Conservation (phyloP, 2,113 vertebrate species). For the Mixornis gularis region DNA sequence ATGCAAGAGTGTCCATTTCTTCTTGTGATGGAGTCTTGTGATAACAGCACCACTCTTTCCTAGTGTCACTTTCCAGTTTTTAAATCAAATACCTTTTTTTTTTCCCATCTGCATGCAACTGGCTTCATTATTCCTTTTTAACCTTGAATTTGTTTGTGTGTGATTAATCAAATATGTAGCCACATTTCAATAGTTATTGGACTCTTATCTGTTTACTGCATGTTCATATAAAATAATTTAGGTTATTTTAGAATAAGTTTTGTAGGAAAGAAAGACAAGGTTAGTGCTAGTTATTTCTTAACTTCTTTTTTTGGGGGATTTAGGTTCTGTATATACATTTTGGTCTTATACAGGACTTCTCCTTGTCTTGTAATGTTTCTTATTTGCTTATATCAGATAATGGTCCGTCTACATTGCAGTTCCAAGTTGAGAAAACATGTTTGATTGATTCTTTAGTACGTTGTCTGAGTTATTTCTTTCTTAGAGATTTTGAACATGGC, state of each 20-base stretch:
- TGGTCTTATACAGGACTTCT: background rate
- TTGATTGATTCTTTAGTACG: background rate
- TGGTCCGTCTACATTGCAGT: background rate
- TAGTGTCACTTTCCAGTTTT: background rate
- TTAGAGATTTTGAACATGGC: background rate
- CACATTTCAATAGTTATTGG: background rate
- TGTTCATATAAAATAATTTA: background rate
- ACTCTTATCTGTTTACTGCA: background rate
- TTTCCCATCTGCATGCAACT: background rate
- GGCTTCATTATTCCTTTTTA: background rate
- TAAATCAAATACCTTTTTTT: background rate
- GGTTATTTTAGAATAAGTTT: background rate
- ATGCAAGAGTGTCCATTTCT: background rate
- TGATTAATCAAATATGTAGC: background rate
- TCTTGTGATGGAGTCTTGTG: background rate
- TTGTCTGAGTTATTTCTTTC: background rate
- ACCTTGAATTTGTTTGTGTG: background rate
- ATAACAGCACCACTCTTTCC: background rate
- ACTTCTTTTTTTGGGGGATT: background rate
- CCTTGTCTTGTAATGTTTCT: background rate
- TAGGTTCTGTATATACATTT: background rate
- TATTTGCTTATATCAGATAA: background rate
- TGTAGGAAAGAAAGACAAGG: background rate
- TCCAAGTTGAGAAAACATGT: background rate
- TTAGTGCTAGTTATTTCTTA: background rate